Percentiles rank a stretch among this genome's conserved stretches.
phyloP scores from a whole-genome alignment of 92 coral and sea anemone genomes.

The Umimayanthus kanabou region DNA sequence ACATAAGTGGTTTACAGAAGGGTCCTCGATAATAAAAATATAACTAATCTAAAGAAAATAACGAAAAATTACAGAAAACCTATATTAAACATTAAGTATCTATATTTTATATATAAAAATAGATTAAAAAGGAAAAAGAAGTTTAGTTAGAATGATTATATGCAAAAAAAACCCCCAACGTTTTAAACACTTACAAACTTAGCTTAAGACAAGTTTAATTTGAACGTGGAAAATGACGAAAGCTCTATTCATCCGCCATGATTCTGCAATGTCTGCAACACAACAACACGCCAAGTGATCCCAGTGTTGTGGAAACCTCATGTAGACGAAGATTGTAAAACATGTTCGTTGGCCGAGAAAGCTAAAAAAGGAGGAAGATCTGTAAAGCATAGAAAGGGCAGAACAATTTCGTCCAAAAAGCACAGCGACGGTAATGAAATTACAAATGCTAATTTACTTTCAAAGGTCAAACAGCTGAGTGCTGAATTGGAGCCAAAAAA shows the following conservation, averaged over 20 bases:
- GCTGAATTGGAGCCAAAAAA: neutral
- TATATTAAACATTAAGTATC: no score
- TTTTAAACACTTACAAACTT: no score
- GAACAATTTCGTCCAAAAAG: neutral
- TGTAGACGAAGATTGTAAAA: neutral
- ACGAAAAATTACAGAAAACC: no score
- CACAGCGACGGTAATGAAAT: neutral
- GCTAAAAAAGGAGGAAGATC: slow-evolving; percentile 1
- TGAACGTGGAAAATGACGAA: neutral
- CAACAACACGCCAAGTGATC: neutral
- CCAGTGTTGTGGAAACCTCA: neutral
- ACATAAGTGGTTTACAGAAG: no score
- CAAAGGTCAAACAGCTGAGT: slow-evolving; percentile 10
- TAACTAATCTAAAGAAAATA: no score
- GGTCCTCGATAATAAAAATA: no score
- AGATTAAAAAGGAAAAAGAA: no score
- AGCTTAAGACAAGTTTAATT: neutral
- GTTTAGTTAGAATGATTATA: no score
- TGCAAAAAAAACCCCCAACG: no score
- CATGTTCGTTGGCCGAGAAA: neutral
- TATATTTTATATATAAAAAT: no score
- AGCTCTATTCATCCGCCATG: neutral
- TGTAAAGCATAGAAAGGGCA: neutral
- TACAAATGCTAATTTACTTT: slow-evolving; percentile 3
- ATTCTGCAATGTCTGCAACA: neutral